Conservation (phyloP, 2,113 vertebrate species). For the Gymnogyps californianus region DNA sequence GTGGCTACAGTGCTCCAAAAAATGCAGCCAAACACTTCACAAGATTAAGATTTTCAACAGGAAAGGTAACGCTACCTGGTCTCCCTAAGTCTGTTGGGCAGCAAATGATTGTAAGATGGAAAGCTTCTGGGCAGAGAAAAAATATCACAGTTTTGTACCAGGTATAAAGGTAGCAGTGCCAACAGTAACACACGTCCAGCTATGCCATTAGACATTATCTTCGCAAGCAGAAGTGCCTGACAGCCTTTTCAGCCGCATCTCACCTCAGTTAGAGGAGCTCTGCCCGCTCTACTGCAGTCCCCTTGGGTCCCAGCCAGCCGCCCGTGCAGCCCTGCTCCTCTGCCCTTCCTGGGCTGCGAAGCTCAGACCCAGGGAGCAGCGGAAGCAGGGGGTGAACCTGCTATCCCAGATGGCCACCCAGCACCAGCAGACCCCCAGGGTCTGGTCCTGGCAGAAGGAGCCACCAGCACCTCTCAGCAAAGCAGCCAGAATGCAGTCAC, state of each 20-base stretch:
- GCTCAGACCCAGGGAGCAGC: not conserved
- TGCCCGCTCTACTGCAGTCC: rapidly evolving
- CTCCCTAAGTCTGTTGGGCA: not conserved
- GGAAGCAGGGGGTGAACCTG: not conserved
- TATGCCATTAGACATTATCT: rapidly evolving
- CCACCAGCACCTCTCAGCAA: rapidly evolving
- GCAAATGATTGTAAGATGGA: not conserved
- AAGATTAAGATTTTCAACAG: not conserved
- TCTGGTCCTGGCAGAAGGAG: not conserved
- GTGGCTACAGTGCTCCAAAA: not conserved
- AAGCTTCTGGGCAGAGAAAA: not conserved
- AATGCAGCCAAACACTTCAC: not conserved
- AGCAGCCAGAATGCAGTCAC: not conserved
- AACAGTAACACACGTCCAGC: not conserved
- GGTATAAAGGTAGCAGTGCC: not conserved
- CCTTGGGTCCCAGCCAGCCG: rapidly evolving
- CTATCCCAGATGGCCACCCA: rapidly evolving
- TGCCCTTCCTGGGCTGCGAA: not conserved
- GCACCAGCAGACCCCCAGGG: not conserved
- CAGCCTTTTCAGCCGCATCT: not conserved
- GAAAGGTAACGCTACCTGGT: not conserved
- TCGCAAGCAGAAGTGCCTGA: not conserved
- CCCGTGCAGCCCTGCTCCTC: rapidly evolving
- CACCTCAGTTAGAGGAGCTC: not conserved
- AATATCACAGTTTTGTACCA: not conserved